Evolutionary conservation across 2,888 invertebrate species (phyloP).

Genomic region (Cinara cedri): DNA sequence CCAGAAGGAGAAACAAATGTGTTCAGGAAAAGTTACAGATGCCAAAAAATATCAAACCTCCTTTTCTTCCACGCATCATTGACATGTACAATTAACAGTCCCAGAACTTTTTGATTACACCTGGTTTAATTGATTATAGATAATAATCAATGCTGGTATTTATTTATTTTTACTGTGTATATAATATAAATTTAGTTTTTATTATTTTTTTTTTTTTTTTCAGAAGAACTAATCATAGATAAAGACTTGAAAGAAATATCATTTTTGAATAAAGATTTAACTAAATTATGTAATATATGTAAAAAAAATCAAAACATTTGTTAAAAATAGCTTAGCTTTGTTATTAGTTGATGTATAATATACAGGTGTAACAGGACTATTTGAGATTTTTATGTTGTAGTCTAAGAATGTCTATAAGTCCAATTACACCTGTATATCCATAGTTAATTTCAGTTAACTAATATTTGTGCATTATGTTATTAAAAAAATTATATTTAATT

Average conservation of each 20-base stretch:
- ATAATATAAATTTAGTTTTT: not conserved
- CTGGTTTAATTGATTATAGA: too few species aligned
- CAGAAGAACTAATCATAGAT: constrained; percentile 45
- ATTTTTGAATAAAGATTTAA: constrained; percentile 50
- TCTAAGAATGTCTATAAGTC: too few species aligned
- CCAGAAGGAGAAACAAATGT: too few species aligned
- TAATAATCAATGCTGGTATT: not conserved
- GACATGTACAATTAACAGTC: too few species aligned
- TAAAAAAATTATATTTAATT: not conserved
- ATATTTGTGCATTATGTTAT: too few species aligned
- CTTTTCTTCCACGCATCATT: too few species aligned
- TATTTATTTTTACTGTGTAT: not conserved
- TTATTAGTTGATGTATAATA: too few species aligned
- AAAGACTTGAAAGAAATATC: constrained; percentile 36
- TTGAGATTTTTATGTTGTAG: too few species aligned
- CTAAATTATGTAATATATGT: constrained; percentile 39
- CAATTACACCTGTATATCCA: not conserved
- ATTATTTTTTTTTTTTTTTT: constrained; percentile 16
- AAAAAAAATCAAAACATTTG: not conserved
- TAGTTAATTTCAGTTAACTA: not conserved
- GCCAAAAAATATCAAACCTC: too few species aligned
- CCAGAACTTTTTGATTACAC: too few species aligned
- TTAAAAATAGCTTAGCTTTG: not conserved
- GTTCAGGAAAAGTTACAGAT: too few species aligned
- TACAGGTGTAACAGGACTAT: too few species aligned